Evolutionary conservation across 2,797 vertebrate genomes (phyloP).

Genomic region (Eospalax fontanierii): DNA sequence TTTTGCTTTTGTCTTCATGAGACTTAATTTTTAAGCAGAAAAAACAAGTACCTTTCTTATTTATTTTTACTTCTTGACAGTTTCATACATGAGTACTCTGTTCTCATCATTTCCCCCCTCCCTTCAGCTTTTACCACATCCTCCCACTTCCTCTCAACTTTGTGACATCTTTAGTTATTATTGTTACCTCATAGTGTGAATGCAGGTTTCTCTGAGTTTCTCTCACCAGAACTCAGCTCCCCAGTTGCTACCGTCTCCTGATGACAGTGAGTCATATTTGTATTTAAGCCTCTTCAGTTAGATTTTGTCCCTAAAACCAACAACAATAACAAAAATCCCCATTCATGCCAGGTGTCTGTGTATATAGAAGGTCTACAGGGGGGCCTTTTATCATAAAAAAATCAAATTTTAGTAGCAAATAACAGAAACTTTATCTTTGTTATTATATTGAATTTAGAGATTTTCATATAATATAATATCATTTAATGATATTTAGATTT

Average conservation of each 20-base stretch:
- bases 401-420: constrained; percentile 11
- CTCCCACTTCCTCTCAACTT: too few relatives aligned
- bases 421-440: not conserved
- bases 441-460: too few relatives aligned
- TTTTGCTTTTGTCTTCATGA: not conserved
- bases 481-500: too few relatives aligned
- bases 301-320: not conserved
- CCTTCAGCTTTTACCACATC: too few relatives aligned
- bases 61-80: too few relatives aligned
- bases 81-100: too few relatives aligned
- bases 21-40: constrained; percentile 8
- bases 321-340: not conserved
- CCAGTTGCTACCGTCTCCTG: not conserved
- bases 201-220: too few relatives aligned
- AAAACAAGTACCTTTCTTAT: not conserved
- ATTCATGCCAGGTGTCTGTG: not conserved
- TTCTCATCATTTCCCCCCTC: too few relatives aligned
- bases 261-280: not conserved
- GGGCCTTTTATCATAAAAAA: constrained; percentile 10
- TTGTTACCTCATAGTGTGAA: too few relatives aligned
- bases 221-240: not conserved
- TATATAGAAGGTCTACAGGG: not conserved
- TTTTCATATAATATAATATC: too few relatives aligned
- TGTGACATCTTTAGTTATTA: too few relatives aligned
- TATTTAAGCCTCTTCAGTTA: not conserved